phyloP scores from a whole-genome alignment of 2,888 invertebrate genomes.

The Punctoribates punctum region DNA sequence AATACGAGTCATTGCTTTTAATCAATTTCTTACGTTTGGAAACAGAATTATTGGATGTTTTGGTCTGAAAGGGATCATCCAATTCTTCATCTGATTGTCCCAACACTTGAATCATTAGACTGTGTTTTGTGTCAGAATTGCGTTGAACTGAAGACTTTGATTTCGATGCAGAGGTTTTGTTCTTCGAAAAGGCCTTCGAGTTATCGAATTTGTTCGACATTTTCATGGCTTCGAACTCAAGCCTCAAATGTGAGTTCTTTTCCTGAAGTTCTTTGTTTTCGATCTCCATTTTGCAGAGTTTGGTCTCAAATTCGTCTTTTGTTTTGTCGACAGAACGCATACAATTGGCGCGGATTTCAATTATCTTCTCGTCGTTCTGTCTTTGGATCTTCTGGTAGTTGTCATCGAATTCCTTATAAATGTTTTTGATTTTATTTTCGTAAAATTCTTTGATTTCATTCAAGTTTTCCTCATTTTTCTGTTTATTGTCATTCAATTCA shows the following conservation, averaged over 20 bases:
- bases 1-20: neutral
- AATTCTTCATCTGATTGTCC: neutral
- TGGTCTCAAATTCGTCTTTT: constrained; percentile 14
- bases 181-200: neutral
- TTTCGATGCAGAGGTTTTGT: neutral
- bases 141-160: neutral
- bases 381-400: neutral
- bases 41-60: too few relatives aligned
- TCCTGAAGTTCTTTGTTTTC: constrained; percentile 5
- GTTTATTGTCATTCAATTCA: neutral
- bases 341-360: constrained; percentile 18
- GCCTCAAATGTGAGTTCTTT: neutral
- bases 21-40: constrained; percentile 22
- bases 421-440: neutral
- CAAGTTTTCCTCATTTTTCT: neutral
- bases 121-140: neutral
- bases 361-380: constrained; percentile 10
- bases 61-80: neutral
- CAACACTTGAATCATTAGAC: constrained; percentile 2
- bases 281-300: neutral
- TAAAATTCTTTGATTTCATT: constrained; percentile 16
- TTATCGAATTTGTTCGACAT: neutral
- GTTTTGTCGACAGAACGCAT: constrained; percentile 15
- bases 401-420: neutral
- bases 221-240: constrained; percentile 13